These are phyloP conservation scores for Diplogasteroides magnus DNA, from an alignment of 1,140 invertebrate genomes.

Conservation along the genomic window DNA sequence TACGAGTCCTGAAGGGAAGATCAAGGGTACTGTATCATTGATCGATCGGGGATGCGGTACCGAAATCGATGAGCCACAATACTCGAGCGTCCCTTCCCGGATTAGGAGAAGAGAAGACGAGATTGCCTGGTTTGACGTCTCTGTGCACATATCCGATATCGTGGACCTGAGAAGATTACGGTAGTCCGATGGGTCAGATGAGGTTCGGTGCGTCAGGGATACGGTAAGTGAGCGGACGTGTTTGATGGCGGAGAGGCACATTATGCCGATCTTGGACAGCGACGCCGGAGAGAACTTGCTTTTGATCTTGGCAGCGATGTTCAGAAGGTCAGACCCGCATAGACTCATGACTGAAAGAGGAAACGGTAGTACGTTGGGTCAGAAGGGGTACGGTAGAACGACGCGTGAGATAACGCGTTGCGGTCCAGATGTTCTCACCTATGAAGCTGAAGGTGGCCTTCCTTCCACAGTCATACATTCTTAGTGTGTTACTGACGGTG, in stretches of 20 bases:
- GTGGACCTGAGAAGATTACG: constrained; percentile 25
- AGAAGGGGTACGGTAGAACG: no score
- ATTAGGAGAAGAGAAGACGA: no score
- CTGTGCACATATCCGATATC: constrained; percentile 31
- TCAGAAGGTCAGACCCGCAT: neutral
- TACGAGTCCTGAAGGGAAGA: neutral
- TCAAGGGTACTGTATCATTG: no score
- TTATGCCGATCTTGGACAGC: neutral
- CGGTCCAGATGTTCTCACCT: neutral
- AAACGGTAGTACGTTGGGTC: no score
- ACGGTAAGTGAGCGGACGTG: no score
- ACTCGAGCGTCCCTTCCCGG: no score
- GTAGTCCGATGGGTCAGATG: no score
- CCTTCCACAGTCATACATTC: neutral
- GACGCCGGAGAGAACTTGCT: neutral
- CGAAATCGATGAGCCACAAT: no score
- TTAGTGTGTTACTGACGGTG: neutral
- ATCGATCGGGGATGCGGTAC: no score
- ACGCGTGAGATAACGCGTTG: no score
- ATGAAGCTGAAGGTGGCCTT: neutral
- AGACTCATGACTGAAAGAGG: neutral
- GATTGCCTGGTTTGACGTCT: constrained; percentile 35
- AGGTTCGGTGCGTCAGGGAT: no score
- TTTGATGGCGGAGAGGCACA: constrained; percentile 13
- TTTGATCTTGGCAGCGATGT: neutral